A percentile compares a stretch with the other conserved stretches of the same genome.
These are phyloP conservation scores for Celastrina argiolus DNA, from an alignment of 2,888 invertebrate species.

Conservation along the genomic window DNA sequence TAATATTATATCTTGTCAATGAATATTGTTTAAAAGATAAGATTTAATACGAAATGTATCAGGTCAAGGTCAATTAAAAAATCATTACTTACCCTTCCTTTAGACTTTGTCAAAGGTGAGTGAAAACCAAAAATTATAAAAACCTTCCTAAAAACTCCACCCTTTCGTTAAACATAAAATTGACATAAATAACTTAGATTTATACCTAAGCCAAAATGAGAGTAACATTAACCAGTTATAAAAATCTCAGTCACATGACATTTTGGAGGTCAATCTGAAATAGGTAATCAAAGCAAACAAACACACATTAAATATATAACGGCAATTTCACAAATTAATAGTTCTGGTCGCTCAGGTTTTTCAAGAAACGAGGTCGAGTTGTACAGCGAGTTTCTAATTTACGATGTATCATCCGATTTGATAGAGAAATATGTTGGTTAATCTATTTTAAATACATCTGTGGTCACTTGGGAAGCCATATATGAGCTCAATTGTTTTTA, in stretches of 20 bases:
- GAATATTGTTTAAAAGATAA: background rate
- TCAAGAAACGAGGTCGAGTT: constrained; percentile 18
- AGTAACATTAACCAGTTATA: background rate
- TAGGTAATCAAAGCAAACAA: background rate
- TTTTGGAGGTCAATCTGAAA: background rate
- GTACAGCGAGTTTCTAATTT: constrained; percentile 18
- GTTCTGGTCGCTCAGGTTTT: constrained; percentile 17
- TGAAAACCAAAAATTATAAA: too few relatives aligned
- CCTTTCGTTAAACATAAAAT: too few relatives aligned
- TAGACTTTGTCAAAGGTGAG: too few relatives aligned
- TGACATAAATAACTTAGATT: background rate
- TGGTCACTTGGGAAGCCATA: constrained; percentile 1
- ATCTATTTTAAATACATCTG: background rate
- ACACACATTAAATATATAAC: constrained; percentile 4
- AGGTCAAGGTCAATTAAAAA: too few relatives aligned
- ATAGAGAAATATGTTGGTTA: constrained; percentile 8
- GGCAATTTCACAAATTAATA: constrained; percentile 20
- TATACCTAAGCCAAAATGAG: background rate
- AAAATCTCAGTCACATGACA: background rate
- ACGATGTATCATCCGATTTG: constrained; percentile 18
- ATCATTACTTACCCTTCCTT: too few relatives aligned
- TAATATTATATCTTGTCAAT: background rate
- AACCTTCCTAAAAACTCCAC: too few relatives aligned
- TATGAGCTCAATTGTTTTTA: too few relatives aligned
- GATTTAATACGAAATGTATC: too few relatives aligned